A percentile compares a stretch with the other conserved stretches of the same genome.
These are phyloP conservation scores for Mionectes macconnelli DNA, from an alignment of 2,113 vertebrate species.

Conservation along the genomic window DNA sequence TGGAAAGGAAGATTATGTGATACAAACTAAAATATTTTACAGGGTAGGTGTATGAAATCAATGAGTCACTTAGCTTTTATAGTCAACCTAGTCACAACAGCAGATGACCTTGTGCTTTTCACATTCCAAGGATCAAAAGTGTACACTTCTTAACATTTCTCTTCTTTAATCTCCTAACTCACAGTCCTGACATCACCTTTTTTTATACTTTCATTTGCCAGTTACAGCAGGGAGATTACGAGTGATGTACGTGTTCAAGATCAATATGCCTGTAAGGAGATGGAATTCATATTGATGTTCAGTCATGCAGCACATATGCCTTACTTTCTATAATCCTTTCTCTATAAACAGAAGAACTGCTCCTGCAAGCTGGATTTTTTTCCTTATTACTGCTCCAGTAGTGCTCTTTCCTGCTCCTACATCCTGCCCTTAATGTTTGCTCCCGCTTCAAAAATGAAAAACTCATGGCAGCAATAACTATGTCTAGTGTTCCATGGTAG, in stretches of 20 bases:
- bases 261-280: conserved; percentile 25
- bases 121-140: background rate
- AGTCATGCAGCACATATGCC: background rate
- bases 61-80: background rate
- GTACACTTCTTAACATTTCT: background rate
- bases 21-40: conserved; percentile 19
- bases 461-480: background rate
- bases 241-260: background rate
- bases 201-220: conserved; percentile 3
- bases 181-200: background rate
- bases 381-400: background rate
- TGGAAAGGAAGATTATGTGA: conserved; percentile 12
- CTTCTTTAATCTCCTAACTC: background rate
- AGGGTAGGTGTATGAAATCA: background rate
- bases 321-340: background rate
- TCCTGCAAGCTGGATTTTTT: background rate
- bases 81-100: background rate
- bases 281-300: conserved; percentile 6
- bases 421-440: background rate
- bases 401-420: background rate
- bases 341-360: background rate
- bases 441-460: background rate
- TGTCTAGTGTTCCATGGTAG: background rate
- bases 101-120: conserved; percentile 2
- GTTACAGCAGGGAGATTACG: background rate